These are phyloP conservation scores for Toxotes chatareus DNA, from an alignment of 2,113 vertebrate genomes.

Conservation along the genomic window DNA sequence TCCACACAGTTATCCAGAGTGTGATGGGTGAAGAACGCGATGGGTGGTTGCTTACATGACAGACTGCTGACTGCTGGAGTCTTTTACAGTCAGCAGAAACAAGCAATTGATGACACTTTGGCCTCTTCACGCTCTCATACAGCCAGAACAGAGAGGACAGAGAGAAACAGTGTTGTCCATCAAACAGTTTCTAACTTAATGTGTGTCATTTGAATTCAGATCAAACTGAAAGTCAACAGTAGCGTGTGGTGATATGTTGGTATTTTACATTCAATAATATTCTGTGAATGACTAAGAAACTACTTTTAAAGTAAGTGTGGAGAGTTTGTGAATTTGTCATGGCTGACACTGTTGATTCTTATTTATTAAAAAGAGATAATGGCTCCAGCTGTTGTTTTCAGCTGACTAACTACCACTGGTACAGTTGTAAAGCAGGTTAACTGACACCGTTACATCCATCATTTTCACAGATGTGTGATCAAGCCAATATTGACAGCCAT, in stretches of 20 bases:
- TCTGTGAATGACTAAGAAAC: not conserved
- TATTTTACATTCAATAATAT: not conserved
- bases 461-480: slow-evolving; percentile 2
- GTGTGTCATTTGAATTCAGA: not conserved
- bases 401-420: not conserved
- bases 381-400: slow-evolving; percentile 4
- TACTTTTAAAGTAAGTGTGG: not conserved
- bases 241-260: not conserved
- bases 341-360: not conserved
- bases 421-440: not conserved
- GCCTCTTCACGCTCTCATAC: slow-evolving; percentile 54
- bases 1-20: slow-evolving; percentile 33
- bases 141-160: slow-evolving; percentile 6
- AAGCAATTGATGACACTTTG: slow-evolving; percentile 54
- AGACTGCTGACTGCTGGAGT: slow-evolving; percentile 75
- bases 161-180: slow-evolving; percentile 22
- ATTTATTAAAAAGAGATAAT: not conserved
- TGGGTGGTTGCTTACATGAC: slow-evolving; percentile 69
- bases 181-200: not conserved
- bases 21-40: slow-evolving; percentile 55
- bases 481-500: not conserved
- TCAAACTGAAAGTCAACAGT: not conserved
- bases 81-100: slow-evolving; percentile 76
- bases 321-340: not conserved
- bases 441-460: not conserved